phyloP scores from a whole-genome alignment of 2,113 vertebrate genomes.

The Callocephalon fimbriatum region DNA sequence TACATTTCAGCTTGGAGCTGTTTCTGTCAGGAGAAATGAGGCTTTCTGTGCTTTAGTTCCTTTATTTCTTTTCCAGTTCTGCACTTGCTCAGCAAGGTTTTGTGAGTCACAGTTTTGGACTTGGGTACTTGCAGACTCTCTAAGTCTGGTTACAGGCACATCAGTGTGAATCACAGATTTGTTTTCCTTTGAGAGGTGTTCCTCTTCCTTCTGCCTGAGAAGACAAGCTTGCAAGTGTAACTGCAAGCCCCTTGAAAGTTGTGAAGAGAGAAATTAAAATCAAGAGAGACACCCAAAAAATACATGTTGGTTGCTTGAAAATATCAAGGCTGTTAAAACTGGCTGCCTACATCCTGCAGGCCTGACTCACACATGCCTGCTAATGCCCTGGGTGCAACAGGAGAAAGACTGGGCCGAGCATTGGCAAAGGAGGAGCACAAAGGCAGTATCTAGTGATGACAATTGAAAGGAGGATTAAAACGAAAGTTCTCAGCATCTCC shows the following conservation, averaged over 20 bases:
- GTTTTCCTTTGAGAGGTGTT: background rate
- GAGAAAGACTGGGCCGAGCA: background rate
- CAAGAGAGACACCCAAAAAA: background rate
- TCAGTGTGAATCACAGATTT: background rate
- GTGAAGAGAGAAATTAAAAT: background rate
- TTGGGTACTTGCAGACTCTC: background rate
- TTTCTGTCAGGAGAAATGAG: too few species aligned
- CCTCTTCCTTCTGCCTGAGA: background rate
- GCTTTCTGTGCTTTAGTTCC: too few species aligned
- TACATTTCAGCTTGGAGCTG: too few species aligned
- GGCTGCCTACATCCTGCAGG: background rate
- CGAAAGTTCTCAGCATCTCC: background rate
- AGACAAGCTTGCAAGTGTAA: background rate
- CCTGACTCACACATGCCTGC: background rate
- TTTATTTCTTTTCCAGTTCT: too few species aligned
- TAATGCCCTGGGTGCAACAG: background rate
- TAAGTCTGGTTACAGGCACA: background rate
- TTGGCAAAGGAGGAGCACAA: background rate
- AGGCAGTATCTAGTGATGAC: background rate
- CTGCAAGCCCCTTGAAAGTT: background rate
- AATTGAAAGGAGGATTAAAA: background rate
- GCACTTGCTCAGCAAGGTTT: background rate
- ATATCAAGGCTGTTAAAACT: background rate
- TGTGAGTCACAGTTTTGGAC: background rate
- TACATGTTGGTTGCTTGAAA: background rate